Conservation (phyloP, 2,888 invertebrate genomes). For the Macropis europaea region DNA sequence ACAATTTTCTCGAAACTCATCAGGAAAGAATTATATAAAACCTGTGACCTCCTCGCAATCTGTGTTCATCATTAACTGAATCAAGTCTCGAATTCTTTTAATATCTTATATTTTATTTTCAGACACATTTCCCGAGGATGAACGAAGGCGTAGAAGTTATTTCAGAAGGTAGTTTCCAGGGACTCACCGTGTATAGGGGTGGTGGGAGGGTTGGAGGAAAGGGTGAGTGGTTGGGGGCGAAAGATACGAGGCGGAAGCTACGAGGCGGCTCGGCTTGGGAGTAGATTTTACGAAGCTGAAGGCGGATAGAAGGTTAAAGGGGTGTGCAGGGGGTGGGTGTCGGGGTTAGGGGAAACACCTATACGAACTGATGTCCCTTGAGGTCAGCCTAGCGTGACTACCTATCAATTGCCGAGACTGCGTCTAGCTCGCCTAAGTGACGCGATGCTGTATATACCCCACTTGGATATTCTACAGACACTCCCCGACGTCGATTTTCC, state of each 20-base stretch:
- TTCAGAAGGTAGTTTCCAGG: no score
- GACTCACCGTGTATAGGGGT: no score
- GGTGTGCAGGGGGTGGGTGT: neutral
- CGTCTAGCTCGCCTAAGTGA: slow-evolving; percentile 62
- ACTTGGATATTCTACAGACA: slow-evolving; percentile 55
- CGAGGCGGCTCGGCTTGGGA: slow-evolving; percentile 53
- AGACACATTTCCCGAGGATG: no score
- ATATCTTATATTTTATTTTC: no score
- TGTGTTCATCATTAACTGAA: no score
- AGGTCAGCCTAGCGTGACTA: slow-evolving; percentile 71
- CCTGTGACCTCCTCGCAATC: no score
- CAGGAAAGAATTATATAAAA: no score
- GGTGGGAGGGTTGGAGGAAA: slow-evolving; percentile 19
- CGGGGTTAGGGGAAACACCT: slow-evolving; percentile 10
- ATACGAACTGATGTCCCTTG: slow-evolving; percentile 68
- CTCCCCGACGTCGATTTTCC: slow-evolving; percentile 59
- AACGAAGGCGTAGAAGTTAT: no score
- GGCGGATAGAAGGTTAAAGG: slow-evolving; percentile 29
- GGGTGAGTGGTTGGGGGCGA: slow-evolving; percentile 52
- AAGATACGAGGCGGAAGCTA: slow-evolving; percentile 64
- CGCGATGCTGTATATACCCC: slow-evolving; percentile 59
- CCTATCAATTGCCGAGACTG: slow-evolving; percentile 70
- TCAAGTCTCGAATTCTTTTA: no score
- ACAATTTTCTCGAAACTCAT: no score
- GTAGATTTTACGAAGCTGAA: slow-evolving; percentile 60